A percentile compares a stretch with the other conserved stretches of the same genome.
Evolutionary conservation across 2,113 vertebrate genomes (phyloP).

Genomic region (Cepphus grylle): DNA sequence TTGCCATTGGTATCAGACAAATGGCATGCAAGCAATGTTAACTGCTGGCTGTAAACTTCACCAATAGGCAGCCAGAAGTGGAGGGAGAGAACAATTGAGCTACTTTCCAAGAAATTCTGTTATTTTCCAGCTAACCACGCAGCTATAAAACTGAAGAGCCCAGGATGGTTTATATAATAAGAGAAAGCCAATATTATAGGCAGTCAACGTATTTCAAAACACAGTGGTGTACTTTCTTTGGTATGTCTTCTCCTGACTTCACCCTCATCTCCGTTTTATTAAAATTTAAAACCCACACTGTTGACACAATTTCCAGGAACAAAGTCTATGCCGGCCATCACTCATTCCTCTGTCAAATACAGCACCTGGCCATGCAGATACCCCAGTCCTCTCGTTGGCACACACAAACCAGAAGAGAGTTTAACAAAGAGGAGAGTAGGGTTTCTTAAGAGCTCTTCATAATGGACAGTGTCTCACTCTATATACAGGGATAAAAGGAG

Average conservation of each 20-base stretch:
- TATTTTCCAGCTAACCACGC: not conserved
- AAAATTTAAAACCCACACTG: fast-evolving
- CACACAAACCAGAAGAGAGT: not conserved
- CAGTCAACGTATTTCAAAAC: not conserved
- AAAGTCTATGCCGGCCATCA: not conserved
- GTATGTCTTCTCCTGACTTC: not conserved
- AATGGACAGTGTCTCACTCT: not conserved
- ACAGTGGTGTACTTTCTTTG: not conserved
- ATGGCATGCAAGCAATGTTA: not conserved
- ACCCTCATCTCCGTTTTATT: not conserved
- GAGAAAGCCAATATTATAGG: not conserved
- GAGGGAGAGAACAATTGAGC: not conserved
- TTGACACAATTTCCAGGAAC: not conserved
- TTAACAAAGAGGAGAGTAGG: not conserved
- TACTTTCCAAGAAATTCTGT: constrained; percentile 12
- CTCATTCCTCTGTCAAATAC: not conserved
- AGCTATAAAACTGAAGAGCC: not conserved
- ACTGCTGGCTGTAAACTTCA: not conserved
- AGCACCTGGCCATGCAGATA: not conserved
- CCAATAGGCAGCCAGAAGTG: not conserved
- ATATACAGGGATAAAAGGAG: constrained; percentile 4
- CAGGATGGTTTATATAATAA: not conserved
- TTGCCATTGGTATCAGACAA: not conserved
- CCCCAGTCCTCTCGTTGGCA: not conserved
- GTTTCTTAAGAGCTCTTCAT: not conserved